Evolutionary conservation across 2,113 vertebrate genomes (phyloP), one percentile per base, ranked within the genome.

Genomic region (Limanda limanda): DNA sequence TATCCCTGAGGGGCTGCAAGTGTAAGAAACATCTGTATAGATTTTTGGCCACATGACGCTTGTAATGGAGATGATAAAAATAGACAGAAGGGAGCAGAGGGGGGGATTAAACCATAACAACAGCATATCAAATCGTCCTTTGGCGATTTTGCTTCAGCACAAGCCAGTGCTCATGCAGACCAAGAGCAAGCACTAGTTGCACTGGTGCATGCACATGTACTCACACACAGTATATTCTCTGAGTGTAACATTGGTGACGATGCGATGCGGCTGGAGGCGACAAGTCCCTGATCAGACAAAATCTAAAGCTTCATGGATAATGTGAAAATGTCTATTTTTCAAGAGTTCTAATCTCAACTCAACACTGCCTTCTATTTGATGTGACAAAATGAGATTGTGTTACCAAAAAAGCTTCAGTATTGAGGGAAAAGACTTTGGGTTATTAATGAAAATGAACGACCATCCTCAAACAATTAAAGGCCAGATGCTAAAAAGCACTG

Each of bases 51-150:
- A 20, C 51, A 10, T 54, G 51, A 54, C 18, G 18, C 51, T 54
- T 7, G 20, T n/a, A 54, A 47, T 58, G 51, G 27, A 63, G 66
- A 65, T 47, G 71, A 58, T 59, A 31, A 40, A 69, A 48, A 64
- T 27, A 68, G 40, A 62, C 48, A 56, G 20, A 23, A 55, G 51
- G 21, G 25, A n/a, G 51, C 51, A 54, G 31, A 31, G 48, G 51
- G 51, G 20, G 51, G 20, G 51, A 54, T 54, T 54, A 54, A 20
- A n/a, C 18, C 51, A 54, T 15, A 51, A 51, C 47, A 51, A 18
- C 47, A 17, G 47, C 18, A 51, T 17, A 51, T 54, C 51, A 20
- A 54, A 54, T 54, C 51, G 21, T 54, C 20, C 20, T n/a, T 8
- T 54, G 20, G 51, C 8, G 1, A 21, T 54, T 54, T 54, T 21